Percentiles rank a stretch among this genome's conserved stretches.
Conservation (phyloP, 2,797 vertebrate genomes). For the Myripristis murdjan region DNA sequence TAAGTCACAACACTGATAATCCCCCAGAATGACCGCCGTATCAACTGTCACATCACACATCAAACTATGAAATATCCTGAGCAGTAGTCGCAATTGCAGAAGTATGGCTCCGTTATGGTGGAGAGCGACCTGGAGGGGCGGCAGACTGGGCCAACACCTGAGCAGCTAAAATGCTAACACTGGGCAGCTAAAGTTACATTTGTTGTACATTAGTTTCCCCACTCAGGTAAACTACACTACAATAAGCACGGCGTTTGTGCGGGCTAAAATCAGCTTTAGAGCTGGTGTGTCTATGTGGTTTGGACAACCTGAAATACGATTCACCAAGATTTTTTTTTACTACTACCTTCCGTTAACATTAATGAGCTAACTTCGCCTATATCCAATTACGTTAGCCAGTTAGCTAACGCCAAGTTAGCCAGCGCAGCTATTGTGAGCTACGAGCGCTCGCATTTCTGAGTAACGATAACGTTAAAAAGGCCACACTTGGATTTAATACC, state of each 20-base stretch:
- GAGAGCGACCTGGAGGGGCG: not conserved
- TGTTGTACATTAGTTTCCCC: constrained; percentile 23
- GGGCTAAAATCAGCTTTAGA: not conserved
- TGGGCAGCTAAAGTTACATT: constrained; percentile 34
- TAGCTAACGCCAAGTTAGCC: constrained; percentile 11
- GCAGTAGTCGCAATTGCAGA: not conserved
- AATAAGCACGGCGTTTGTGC: accelerated
- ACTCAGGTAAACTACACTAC: no score
- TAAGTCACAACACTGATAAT: no score
- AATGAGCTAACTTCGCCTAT: no score
- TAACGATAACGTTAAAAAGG: no score
- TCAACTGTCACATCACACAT: no score
- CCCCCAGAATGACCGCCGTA: no score
- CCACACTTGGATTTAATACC: not conserved
- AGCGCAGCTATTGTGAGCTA: constrained; percentile 10
- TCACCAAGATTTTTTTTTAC: no score
- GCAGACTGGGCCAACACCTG: constrained; percentile 32
- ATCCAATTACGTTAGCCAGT: not conserved
- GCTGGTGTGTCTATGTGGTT: no score
- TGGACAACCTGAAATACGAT: not conserved
- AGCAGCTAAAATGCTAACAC: constrained; percentile 26
- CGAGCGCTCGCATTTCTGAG: not conserved
- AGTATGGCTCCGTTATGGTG: not conserved
- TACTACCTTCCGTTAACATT: not conserved
- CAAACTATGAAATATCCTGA: no score